phyloP scores from a whole-genome alignment of 2,888 invertebrate genomes.

The Apodemia zela region DNA sequence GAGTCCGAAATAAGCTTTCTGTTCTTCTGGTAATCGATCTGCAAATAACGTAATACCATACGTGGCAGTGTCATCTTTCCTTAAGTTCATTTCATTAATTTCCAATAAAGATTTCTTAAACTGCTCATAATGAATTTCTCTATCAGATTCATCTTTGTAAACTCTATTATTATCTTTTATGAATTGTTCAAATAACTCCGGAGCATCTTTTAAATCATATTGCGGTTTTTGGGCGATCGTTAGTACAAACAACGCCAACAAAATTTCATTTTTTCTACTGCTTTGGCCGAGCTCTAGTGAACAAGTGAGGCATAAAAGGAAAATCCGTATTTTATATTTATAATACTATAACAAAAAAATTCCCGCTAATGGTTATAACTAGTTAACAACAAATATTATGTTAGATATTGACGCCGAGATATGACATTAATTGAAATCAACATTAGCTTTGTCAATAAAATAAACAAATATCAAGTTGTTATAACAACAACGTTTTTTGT shows the following conservation, averaged over 20 bases:
- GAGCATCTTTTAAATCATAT: conserved; percentile 41
- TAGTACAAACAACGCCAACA: neutral
- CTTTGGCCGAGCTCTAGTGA: neutral
- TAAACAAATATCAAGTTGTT: too few species aligned
- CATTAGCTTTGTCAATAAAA: too few species aligned
- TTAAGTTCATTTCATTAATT: neutral
- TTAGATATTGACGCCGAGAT: too few species aligned
- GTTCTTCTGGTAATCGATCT: conserved; percentile 1
- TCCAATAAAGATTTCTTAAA: conserved; percentile 35
- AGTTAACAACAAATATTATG: too few species aligned
- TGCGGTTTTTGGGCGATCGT: conserved; percentile 23
- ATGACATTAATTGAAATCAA: too few species aligned
- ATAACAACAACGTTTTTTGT: too few species aligned
- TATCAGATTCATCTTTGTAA: conserved; percentile 46
- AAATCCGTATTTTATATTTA: too few species aligned
- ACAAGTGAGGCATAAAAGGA: neutral
- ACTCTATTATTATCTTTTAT: conserved; percentile 38
- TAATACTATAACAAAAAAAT: too few species aligned
- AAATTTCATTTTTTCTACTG: neutral
- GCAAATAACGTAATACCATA: neutral
- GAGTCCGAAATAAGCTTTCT: neutral
- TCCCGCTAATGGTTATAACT: too few species aligned
- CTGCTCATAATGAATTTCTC: conserved; percentile 38
- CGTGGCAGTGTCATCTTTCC: neutral
- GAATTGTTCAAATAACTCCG: conserved; percentile 40